Conservation (phyloP, 2,113 vertebrate species). For the Paradoxurus hermaphroditus region DNA sequence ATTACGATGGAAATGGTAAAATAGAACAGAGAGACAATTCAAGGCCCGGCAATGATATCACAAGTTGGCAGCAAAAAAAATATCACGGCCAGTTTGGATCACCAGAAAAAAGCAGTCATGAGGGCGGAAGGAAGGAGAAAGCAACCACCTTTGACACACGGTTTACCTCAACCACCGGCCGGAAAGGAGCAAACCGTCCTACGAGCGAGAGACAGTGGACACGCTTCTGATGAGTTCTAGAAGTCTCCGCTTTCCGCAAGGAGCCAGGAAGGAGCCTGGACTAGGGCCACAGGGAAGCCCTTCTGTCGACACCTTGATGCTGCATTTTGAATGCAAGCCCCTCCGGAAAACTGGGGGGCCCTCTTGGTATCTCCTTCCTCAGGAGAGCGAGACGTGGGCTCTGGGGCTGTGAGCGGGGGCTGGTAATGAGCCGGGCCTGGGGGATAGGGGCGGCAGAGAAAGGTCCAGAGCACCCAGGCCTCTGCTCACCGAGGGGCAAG, state of each 20-base stretch:
- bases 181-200: background rate
- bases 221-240: too few species aligned
- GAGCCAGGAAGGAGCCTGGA: background rate
- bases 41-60: background rate
- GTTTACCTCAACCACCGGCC: background rate
- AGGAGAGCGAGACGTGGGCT: background rate
- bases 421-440: background rate
- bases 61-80: background rate
- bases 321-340: background rate
- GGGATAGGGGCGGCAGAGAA: background rate
- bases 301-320: background rate
- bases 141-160: background rate
- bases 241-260: background rate
- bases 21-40: background rate
- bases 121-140: background rate
- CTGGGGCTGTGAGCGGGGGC: background rate
- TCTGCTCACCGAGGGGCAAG: background rate
- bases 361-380: background rate
- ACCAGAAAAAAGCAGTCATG: background rate
- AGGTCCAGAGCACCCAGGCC: background rate
- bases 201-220: background rate
- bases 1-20: background rate
- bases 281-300: background rate
- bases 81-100: background rate
- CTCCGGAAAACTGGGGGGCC: background rate